A percentile compares a stretch with the other conserved stretches of the same genome.
phyloP scores from a whole-genome alignment of 2,888 invertebrate species.

The Labia minor region DNA sequence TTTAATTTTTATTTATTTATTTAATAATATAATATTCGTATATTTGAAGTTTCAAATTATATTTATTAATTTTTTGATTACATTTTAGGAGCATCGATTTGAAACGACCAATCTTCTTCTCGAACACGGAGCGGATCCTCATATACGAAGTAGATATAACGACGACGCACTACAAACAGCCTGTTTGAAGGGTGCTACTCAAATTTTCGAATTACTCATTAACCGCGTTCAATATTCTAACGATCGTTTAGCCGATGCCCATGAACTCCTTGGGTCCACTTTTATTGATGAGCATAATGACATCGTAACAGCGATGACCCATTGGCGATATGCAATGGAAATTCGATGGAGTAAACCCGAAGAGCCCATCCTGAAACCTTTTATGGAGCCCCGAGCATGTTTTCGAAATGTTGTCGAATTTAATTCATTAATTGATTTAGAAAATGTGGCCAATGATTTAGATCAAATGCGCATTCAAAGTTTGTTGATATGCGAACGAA shows the following conservation, averaged over 20 bases:
- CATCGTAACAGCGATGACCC: slow-evolving; percentile 53
- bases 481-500: slow-evolving; percentile 74
- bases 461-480: slow-evolving; percentile 81
- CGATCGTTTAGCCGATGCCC: slow-evolving; percentile 68
- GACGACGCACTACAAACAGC: slow-evolving; percentile 85
- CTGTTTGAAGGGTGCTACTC: slow-evolving; percentile 64
- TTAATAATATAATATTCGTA: too few relatives aligned
- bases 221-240: slow-evolving; percentile 46
- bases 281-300: slow-evolving; percentile 81
- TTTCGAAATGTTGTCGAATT: slow-evolving; percentile 66
- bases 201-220: slow-evolving; percentile 59
- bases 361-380: slow-evolving; percentile 41
- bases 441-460: slow-evolving; percentile 61
- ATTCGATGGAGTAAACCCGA: slow-evolving; percentile 39
- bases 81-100: slow-evolving; percentile 45
- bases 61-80: too few relatives aligned
- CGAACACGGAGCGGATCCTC: slow-evolving; percentile 67
- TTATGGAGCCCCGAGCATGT: slow-evolving; percentile 47
- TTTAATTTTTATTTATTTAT: too few relatives aligned
- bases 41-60: too few relatives aligned
- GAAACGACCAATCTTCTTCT: slow-evolving; percentile 75
- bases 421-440: slow-evolving; percentile 56
- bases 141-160: slow-evolving; percentile 63
- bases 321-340: slow-evolving; percentile 71
- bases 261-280: slow-evolving; percentile 79